Conservation (phyloP, 2,797 vertebrate species). For the Coregonus suidteri region DNA sequence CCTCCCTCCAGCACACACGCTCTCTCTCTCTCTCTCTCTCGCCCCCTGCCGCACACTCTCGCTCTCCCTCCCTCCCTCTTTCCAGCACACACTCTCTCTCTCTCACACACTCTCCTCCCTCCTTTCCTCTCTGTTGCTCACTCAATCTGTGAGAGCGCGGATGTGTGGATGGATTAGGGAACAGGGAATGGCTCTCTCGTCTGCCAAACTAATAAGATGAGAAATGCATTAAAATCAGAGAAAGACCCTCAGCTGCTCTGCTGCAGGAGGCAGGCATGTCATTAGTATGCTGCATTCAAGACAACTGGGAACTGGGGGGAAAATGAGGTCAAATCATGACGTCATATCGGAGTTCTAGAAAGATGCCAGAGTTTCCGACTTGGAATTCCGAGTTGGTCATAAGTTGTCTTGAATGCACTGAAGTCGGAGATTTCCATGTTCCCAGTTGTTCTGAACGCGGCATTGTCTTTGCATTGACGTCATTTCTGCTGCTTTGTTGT, state of each 20-base stretch:
- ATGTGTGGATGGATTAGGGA: slow-evolving; percentile 26
- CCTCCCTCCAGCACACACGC: not conserved
- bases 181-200: slow-evolving; percentile 26
- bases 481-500: not conserved
- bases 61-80: not conserved
- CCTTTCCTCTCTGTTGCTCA: slow-evolving; percentile 26
- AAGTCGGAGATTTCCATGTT: no score
- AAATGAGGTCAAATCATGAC: no score
- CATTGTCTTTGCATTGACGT: not conserved
- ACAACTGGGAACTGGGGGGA: not conserved
- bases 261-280: not conserved
- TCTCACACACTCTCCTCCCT: slow-evolving; percentile 31
- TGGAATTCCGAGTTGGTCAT: no score
- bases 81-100: slow-evolving; percentile 3
- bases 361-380: no score
- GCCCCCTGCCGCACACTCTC: not conserved
- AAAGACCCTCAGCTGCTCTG: slow-evolving; percentile 3
- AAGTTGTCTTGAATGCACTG: no score
- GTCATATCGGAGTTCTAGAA: no score
- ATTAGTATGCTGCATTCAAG: slow-evolving; percentile 13
- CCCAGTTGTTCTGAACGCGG: no score
- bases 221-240: slow-evolving; percentile 3
- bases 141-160: slow-evolving; percentile 32
- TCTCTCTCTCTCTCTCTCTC: not conserved
- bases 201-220: slow-evolving; percentile 1